phyloP scores from a whole-genome alignment of 2,888 invertebrate species.

The Caenorhabditis macrosperma region DNA sequence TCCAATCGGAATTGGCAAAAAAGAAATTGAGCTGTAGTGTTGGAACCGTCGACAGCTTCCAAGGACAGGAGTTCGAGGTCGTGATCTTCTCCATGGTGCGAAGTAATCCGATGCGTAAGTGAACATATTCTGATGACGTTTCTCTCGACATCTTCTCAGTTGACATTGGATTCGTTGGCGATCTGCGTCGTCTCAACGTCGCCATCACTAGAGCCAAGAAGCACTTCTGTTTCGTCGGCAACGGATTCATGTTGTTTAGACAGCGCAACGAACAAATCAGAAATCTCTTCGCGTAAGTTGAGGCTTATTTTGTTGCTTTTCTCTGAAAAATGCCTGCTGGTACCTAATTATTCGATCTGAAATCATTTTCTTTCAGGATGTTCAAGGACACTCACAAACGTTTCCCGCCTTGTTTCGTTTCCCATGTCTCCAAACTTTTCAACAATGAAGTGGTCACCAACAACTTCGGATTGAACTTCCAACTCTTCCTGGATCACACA shows the following conservation, averaged over 20 bases:
- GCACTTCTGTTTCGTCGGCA: constrained; percentile 34
- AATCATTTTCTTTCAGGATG: background rate
- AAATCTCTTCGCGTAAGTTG: constrained; percentile 8
- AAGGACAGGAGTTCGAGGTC: constrained; percentile 43
- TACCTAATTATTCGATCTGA: too few relatives aligned
- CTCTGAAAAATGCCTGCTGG: too few relatives aligned
- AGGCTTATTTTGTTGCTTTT: too few relatives aligned
- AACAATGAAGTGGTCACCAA: background rate
- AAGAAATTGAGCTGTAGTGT: too few relatives aligned
- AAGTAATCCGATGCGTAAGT: constrained; percentile 18
- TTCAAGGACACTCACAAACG: background rate
- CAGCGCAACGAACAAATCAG: background rate
- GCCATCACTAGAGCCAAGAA: constrained; percentile 40
- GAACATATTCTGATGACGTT: background rate
- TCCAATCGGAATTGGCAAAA: background rate
- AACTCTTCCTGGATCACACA: background rate
- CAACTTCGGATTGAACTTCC: constrained; percentile 17
- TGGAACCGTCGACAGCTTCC: constrained; percentile 37
- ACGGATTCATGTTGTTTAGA: constrained; percentile 9
- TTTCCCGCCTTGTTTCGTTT: background rate
- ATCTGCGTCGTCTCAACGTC: constrained; percentile 38
- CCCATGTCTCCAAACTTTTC: too few relatives aligned
- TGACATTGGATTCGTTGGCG: constrained; percentile 19
- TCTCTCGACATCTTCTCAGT: background rate
- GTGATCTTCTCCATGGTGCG: constrained; percentile 43